A percentile compares a stretch with the other conserved stretches of the same genome.
These are phyloP conservation scores for Ophthalmolycus amberensis DNA, from an alignment of 2,113 vertebrate genomes.

Conservation along the genomic window DNA sequence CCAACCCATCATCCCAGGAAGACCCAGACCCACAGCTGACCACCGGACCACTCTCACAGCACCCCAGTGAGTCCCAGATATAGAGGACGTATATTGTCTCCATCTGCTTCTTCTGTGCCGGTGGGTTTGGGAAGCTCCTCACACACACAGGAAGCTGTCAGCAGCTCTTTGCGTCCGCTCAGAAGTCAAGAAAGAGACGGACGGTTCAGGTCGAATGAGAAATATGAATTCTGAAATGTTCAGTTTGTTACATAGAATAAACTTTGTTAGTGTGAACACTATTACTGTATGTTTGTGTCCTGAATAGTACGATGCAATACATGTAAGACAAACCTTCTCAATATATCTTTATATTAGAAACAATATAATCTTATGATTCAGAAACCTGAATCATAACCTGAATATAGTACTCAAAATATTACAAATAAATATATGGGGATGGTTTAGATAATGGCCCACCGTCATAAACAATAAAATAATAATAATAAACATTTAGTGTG, in stretches of 20 bases:
- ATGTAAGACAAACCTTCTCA: background rate
- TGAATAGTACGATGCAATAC: background rate
- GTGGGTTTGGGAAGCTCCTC: background rate
- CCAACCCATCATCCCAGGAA: no score
- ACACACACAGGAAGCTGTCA: background rate
- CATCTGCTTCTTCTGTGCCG: background rate
- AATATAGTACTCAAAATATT: background rate
- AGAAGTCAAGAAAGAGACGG: background rate
- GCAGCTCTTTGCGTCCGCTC: background rate
- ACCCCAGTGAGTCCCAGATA: background rate
- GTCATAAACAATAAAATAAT: background rate
- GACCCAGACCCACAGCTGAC: no score
- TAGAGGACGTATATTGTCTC: background rate
- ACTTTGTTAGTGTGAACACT: background rate
- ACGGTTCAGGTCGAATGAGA: background rate
- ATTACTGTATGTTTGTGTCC: background rate
- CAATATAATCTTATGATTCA: background rate
- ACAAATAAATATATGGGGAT: background rate
- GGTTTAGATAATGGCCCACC: background rate
- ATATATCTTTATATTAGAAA: background rate
- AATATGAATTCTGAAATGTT: background rate
- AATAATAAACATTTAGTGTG: background rate
- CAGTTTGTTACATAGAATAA: background rate
- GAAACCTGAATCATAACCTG: background rate
- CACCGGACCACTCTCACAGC: no score